Evolutionary conservation across 2,888 invertebrate species (phyloP).

Genomic region (Eristalis pertinax): DNA sequence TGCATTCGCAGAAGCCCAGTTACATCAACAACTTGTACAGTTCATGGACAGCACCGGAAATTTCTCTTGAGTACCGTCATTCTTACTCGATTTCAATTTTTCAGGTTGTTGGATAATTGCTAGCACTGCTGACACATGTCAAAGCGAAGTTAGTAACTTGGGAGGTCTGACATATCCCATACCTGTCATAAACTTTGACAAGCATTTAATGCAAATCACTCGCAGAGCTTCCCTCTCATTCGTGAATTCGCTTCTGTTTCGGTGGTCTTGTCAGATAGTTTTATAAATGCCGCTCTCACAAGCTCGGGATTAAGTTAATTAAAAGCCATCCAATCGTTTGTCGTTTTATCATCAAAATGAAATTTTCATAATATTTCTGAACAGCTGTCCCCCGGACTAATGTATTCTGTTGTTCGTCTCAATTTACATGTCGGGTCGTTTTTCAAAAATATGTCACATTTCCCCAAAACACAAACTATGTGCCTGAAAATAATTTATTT

Average conservation of each 20-base stretch:
- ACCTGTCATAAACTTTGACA: background rate
- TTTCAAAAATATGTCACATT: background rate
- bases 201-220: background rate
- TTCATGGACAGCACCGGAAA: too few species aligned
- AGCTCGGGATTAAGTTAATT: background rate
- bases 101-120: too few species aligned
- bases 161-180: background rate
- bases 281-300: background rate
- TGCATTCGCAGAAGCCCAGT: background rate
- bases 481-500: constrained; percentile 24
- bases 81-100: too few species aligned
- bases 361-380: background rate
- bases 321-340: background rate
- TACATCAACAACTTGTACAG: too few species aligned
- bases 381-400: background rate
- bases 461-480: background rate
- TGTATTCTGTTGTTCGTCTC: background rate
- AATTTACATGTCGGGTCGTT: background rate
- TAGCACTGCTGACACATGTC: background rate
- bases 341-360: background rate
- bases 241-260: background rate
- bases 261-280: background rate
- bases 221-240: background rate
- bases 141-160: background rate
- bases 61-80: too few species aligned